A percentile compares a stretch with the other conserved stretches of the same genome.
Conservation (phyloP, 2,888 invertebrate species). For the Automeris io region DNA sequence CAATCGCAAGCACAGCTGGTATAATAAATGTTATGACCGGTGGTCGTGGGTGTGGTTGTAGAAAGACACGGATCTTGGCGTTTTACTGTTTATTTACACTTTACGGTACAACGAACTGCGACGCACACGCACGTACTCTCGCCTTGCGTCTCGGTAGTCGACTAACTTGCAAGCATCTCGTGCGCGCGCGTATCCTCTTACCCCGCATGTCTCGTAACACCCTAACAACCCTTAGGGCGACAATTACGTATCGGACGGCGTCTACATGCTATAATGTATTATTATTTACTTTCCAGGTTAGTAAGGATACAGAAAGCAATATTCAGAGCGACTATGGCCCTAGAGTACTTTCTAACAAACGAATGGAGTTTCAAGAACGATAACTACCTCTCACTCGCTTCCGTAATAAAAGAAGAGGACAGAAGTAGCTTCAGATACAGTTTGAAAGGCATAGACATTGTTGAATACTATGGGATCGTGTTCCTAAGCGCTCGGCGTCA, state of each 20-base stretch:
- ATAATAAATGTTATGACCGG: too few relatives aligned
- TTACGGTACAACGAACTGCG: too few relatives aligned
- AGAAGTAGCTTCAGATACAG: background rate
- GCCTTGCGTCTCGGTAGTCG: too few relatives aligned
- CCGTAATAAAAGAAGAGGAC: background rate
- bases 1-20: too few relatives aligned
- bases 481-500: background rate
- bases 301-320: background rate
- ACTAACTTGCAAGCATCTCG: too few relatives aligned
- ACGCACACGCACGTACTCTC: too few relatives aligned
- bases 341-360: background rate
- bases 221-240: too few relatives aligned
- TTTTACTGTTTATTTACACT: too few relatives aligned
- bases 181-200: too few relatives aligned
- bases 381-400: background rate
- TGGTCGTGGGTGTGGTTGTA: too few relatives aligned
- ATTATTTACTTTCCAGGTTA: conserved; percentile 3
- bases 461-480: background rate
- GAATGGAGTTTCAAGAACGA: background rate
- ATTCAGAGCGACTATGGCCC: background rate
- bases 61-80: too few relatives aligned
- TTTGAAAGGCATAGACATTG: background rate
- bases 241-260: background rate
- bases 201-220: too few relatives aligned
- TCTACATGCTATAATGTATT: background rate